Evolutionary conservation across 1,140 invertebrate species (phyloP).

Genomic region (Calliopsis andreniformis): DNA sequence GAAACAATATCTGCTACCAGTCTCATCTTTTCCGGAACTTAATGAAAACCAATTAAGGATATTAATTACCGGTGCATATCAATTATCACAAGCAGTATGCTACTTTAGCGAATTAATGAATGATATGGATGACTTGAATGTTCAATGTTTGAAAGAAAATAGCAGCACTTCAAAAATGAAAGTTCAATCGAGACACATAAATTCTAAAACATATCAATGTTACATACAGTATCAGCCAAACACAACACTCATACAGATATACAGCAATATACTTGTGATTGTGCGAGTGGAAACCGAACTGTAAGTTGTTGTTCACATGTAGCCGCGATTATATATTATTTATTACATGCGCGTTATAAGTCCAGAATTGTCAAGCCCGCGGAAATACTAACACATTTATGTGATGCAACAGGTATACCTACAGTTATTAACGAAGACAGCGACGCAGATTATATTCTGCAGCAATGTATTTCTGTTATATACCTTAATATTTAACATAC

Average conservation of each 20-base stretch:
- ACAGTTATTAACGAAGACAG: not conserved
- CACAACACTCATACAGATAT: not conserved
- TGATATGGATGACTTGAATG: not conserved
- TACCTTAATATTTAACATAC: too few species aligned
- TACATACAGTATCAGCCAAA: not conserved
- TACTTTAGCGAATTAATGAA: not conserved
- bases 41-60: not conserved
- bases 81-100: not conserved
- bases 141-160: not conserved
- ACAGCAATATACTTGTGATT: constrained; percentile 23
- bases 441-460: too few species aligned
- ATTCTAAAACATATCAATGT: not conserved
- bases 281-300: too few species aligned
- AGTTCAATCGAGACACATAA: too few species aligned
- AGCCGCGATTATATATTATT: too few species aligned
- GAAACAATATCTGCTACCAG: not conserved
- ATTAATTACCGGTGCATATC: not conserved
- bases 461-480: too few species aligned
- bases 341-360: too few species aligned
- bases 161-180: not conserved
- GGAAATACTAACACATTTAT: too few species aligned
- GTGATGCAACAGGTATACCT: too few species aligned
- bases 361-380: too few species aligned
- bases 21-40: not conserved
- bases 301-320: too few species aligned